Percentiles rank a stretch among this genome's conserved stretches.
Evolutionary conservation across 2,113 vertebrate species (phyloP).

Genomic region (Bagarius yarrelli): DNA sequence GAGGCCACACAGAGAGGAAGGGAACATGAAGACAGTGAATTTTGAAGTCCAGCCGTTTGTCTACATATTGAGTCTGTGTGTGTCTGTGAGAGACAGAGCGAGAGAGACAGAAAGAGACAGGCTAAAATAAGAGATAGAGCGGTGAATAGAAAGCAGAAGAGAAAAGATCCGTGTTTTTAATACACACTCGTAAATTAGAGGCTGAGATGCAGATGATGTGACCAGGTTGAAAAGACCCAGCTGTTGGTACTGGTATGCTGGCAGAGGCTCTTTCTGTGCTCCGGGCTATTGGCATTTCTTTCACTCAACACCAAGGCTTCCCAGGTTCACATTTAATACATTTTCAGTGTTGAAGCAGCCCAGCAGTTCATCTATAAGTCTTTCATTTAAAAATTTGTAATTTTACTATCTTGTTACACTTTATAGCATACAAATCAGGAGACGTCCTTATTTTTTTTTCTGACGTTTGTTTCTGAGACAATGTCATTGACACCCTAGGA

Average conservation of each 20-base stretch:
- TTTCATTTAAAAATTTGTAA: neutral
- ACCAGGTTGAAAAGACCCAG: slow-evolving; percentile 36
- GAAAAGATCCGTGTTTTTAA: slow-evolving; percentile 24
- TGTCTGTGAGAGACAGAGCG: neutral
- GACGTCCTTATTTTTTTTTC: too few relatives aligned
- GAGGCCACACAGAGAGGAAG: slow-evolving; percentile 47
- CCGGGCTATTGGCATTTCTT: slow-evolving; percentile 2
- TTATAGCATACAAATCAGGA: too few relatives aligned
- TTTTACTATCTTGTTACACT: neutral
- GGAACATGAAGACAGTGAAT: slow-evolving; percentile 37
- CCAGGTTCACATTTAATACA: neutral
- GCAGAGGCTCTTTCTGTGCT: slow-evolving; percentile 11
- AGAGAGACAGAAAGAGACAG: too few relatives aligned
- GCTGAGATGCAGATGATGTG: slow-evolving; percentile 38
- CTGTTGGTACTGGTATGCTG: slow-evolving; percentile 34
- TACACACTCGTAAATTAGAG: slow-evolving; percentile 29
- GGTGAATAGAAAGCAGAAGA: slow-evolving; percentile 38
- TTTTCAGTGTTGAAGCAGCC: neutral
- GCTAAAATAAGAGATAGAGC: slow-evolving; percentile 35
- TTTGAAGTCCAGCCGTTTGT: slow-evolving; percentile 44
- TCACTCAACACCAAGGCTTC: neutral
- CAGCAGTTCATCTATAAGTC: neutral
- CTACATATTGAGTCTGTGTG: slow-evolving; percentile 8
- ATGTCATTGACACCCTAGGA: too few relatives aligned
- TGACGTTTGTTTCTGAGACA: too few relatives aligned